phyloP scores from a whole-genome alignment of 2,888 invertebrate genomes.

The Acheta domesticus region DNA sequence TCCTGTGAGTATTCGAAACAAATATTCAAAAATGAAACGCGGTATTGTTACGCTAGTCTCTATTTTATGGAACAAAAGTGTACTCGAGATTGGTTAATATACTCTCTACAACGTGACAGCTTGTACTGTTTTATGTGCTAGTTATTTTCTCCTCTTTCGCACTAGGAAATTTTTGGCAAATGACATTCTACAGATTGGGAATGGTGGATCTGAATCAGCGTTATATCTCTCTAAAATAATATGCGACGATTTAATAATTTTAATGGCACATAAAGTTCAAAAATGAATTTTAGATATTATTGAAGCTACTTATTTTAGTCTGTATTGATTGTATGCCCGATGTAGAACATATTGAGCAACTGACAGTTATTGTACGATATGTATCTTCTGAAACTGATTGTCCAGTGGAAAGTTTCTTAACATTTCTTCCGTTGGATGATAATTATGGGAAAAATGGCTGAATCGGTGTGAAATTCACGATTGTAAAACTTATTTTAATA shows the following conservation, averaged over 20 bases:
- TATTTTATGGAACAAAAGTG: no score
- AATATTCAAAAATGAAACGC: no score
- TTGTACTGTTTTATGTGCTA: no score
- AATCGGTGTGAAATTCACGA: neutral
- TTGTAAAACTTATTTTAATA: neutral
- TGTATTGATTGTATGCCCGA: neutral
- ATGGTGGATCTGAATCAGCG: neutral
- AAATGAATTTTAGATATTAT: neutral
- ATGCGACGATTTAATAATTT: neutral
- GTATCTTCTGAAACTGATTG: neutral
- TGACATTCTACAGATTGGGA: neutral
- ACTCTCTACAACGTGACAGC: no score
- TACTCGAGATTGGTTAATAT: no score
- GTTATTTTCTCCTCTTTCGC: no score
- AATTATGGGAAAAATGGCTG: neutral
- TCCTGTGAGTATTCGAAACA: no score
- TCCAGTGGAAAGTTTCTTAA: neutral
- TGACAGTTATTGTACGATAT: neutral
- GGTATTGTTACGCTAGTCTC: no score
- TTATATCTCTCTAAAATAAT: neutral
- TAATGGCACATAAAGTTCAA: neutral
- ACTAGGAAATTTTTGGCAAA: neutral
- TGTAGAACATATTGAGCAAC: neutral
- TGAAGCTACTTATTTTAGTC: neutral
- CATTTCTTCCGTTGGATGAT: neutral